Conservation (phyloP, 2,113 vertebrate species). For the Etia nguti region DNA sequence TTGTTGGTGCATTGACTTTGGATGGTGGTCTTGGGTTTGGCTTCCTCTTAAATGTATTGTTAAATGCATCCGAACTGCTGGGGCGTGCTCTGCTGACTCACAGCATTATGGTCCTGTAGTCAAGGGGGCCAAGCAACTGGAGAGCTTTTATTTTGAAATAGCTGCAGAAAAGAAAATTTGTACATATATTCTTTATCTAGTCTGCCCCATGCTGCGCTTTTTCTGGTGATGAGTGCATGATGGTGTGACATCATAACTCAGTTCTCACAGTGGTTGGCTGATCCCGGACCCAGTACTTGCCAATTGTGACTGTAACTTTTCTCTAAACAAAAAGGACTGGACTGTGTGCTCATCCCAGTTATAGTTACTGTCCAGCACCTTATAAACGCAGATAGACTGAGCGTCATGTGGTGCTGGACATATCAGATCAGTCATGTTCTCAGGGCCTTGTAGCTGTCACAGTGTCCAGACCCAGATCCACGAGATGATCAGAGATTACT, state of each 20-base stretch:
- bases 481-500: not conserved
- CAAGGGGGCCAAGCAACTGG: not conserved
- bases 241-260: not conserved
- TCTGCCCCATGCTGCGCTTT: not conserved
- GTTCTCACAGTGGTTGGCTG: not conserved
- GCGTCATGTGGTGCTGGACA: not conserved
- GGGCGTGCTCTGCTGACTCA: not conserved
- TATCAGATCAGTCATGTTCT: not conserved
- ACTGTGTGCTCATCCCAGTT: not conserved
- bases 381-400: not conserved
- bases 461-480: not conserved
- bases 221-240: not conserved
- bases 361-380: not conserved
- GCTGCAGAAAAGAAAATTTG: not conserved
- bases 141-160: not conserved
- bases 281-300: not conserved
- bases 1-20: not conserved
- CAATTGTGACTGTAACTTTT: not conserved
- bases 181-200: not conserved
- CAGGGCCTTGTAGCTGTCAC: not conserved
- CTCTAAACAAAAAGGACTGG: not conserved
- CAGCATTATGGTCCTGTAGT: not conserved
- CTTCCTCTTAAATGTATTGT: not conserved
- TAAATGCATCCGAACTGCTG: not conserved
- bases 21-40: slow-evolving; percentile 8